Evolutionary conservation across 2,797 vertebrate genomes (phyloP), one percentile per base, ranked within the genome.

Genomic region (Miichthys miiuy): DNA sequence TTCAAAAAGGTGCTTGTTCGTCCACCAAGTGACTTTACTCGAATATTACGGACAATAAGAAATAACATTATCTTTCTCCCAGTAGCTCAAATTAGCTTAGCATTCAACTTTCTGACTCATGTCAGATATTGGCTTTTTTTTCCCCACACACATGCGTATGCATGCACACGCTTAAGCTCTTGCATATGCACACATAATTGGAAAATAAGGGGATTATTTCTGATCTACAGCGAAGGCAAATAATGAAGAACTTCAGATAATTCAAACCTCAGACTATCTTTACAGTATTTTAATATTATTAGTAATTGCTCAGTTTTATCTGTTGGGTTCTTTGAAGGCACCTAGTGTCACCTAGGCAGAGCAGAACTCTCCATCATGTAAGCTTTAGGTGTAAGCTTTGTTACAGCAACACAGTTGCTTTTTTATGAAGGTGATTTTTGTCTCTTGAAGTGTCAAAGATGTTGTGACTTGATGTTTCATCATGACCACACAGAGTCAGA

Each of bases 111-210:
- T 83, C 73, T 84, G 75, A 88, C 79, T 84, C 21, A 17, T 76
- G 67, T 88, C 90, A 87, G 79, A 86, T 62, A 87, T 81, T 90
- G 83, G 82, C 87, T 89, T 89, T 90, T 91, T 91, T 90, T 75
- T 13, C 2, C 83, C 72, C 72, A 76, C 87, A 70, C 78, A 87
- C 90, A 93, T 91, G 90, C 92, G 62, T 91, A 91, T 90, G 90
- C 93, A 94, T 88, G 92, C 92, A 92, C 90, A 88, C 87, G 79
- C 89, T 75, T 82, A 92, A 92, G 84, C 89, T 87, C 80, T 91
- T 92, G 92, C 89, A 92, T 93, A 92, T 91, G 87, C 85, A 77
- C 80, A 84, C 83, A 86, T 88, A 88, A 85, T 70, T 81, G 78
- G 44, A 88, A 91, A 89, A 76, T 78, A 21, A 77, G 65, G 69